Conservation (phyloP, 2,797 vertebrate species). For the Ammospiza maritima region DNA sequence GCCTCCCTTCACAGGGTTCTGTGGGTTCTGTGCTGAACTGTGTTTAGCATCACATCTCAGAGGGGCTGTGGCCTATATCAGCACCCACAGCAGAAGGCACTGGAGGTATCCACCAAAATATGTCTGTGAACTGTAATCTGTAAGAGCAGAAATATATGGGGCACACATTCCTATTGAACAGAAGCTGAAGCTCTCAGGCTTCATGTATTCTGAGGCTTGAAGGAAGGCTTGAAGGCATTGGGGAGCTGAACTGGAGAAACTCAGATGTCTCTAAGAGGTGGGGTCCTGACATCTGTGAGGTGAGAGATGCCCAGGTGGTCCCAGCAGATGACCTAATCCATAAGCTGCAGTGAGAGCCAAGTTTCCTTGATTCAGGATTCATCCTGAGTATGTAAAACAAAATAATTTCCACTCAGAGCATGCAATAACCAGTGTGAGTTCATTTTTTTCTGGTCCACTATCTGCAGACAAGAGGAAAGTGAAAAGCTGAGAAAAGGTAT, state of each 20-base stretch:
- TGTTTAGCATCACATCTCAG: not conserved
- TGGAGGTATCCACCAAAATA: not conserved
- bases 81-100: fast-evolving
- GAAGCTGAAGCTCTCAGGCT: not conserved
- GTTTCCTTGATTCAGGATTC: not conserved
- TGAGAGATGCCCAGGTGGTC: not conserved
- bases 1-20: not conserved
- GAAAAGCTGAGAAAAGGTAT: not conserved
- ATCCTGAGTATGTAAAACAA: not conserved
- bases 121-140: not conserved
- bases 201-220: not conserved
- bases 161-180: not conserved
- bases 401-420: not conserved
- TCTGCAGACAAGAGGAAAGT: not conserved
- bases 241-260: not conserved
- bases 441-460: not conserved
- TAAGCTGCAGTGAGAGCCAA: not conserved
- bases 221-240: not conserved
- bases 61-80: not conserved
- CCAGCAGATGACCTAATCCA: not conserved
- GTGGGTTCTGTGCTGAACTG: not conserved
- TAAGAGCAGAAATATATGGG: not conserved
- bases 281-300: not conserved
- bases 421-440: not conserved
- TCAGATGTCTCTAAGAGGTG: not conserved